Conservation (phyloP, 30 jellyfish, hydroid and myxozoan species). For the Aurelia sp. region DNA sequence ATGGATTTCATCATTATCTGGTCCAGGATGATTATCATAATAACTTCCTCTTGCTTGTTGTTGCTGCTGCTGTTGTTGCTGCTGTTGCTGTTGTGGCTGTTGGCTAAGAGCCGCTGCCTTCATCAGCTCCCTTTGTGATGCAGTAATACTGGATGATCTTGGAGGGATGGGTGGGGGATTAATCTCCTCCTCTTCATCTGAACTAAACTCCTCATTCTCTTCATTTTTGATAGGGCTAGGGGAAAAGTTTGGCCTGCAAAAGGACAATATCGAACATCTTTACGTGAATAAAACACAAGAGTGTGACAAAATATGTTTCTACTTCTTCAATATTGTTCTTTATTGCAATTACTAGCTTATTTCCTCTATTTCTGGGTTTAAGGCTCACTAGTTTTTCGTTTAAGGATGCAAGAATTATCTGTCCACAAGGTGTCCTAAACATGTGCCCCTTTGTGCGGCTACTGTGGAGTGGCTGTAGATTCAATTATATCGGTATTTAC, state of each 20-base stretch:
- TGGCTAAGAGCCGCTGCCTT: neutral
- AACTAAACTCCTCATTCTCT: neutral
- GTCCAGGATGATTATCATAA: constrained; percentile 71
- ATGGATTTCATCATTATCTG: neutral
- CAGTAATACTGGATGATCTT: constrained; percentile 71
- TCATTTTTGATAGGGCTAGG: constrained; percentile 8
- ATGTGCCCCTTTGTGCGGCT: no score
- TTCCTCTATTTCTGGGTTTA: no score
- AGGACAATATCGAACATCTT: neutral
- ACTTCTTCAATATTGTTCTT: no score
- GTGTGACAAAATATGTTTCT: no score
- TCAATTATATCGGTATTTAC: no score
- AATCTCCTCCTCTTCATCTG: constrained; percentile 22
- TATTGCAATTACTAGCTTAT: no score
- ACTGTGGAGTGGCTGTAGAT: no score
- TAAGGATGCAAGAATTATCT: no score
- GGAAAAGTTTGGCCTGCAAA: constrained; percentile 30
- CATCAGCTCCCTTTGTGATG: constrained; percentile 21
- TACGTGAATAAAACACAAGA: no score
- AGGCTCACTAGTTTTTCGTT: no score
- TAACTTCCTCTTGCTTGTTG: constrained; percentile 45
- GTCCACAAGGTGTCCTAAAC: no score
- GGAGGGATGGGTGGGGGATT: constrained; percentile 86
- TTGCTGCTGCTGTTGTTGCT: neutral
- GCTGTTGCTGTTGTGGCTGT: no score